Conservation (phyloP, 2,888 invertebrate genomes). For the Idaea dimidiata region DNA sequence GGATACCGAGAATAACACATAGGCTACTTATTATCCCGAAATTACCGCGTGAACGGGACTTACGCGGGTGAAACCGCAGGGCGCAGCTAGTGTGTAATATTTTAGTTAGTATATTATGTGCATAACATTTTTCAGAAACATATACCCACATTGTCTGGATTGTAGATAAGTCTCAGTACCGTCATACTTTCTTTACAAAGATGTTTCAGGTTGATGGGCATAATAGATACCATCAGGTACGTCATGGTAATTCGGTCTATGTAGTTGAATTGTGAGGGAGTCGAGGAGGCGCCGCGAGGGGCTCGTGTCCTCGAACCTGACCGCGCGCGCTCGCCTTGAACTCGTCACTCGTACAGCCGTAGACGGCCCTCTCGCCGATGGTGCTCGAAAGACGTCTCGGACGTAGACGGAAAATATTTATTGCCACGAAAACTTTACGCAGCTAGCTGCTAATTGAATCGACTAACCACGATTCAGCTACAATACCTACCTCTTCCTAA, state of each 20-base stretch:
- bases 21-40: no score
- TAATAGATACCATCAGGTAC: not conserved
- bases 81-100: no score
- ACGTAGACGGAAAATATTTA: slow-evolving; percentile 42
- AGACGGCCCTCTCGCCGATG: slow-evolving; percentile 61
- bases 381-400: slow-evolving; percentile 53
- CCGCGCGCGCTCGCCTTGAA: slow-evolving; percentile 79
- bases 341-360: slow-evolving; percentile 50
- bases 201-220: not conserved
- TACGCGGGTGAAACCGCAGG: no score
- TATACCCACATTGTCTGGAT: no score
- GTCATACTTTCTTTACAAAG: not conserved
- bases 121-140: no score
- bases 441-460: slow-evolving; percentile 1
- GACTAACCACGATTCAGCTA: not conserved
- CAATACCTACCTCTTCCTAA: not conserved
- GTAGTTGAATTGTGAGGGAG: slow-evolving; percentile 33
- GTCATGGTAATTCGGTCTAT: slow-evolving; percentile 19
- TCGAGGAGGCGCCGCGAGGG: slow-evolving; percentile 65
- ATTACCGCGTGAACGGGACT: no score
- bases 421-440: slow-evolving; percentile 26
- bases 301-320: slow-evolving; percentile 79
- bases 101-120: no score
- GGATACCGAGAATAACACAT: no score
- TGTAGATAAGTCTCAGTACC: no score